Percentiles rank a stretch among this genome's conserved stretches.
These are phyloP conservation scores for Oryzaephilus surinamensis DNA, from an alignment of 1,140 invertebrate species.

Conservation along the genomic window DNA sequence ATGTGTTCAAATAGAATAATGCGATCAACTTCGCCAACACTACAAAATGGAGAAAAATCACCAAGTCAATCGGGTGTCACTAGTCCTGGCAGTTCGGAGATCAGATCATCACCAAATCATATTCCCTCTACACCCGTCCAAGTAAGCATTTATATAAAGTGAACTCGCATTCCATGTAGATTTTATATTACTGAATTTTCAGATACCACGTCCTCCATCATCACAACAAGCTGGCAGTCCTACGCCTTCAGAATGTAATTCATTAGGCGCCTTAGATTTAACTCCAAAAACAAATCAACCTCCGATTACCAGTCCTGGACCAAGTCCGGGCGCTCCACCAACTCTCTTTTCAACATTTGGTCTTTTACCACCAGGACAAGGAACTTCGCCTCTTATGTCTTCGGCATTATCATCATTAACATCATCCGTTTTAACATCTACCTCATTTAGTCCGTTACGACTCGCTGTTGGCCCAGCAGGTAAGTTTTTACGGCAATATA, in stretches of 20 bases:
- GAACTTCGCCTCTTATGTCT: conserved; percentile 48
- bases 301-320: conserved; percentile 30
- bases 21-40: conserved; percentile 34
- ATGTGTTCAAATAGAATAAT: conserved; percentile 29
- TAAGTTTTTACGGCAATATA: conserved; percentile 37
- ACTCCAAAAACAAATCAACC: conserved; percentile 40
- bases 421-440: conserved; percentile 63
- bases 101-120: conserved; percentile 28
- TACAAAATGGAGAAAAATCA: conserved; percentile 46
- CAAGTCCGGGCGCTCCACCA: conserved; percentile 40
- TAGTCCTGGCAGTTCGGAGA: conserved; percentile 35
- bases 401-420: conserved; percentile 63
- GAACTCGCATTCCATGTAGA: not conserved
- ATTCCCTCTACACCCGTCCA: conserved; percentile 29
- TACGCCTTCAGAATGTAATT: conserved; percentile 40
- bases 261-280: conserved; percentile 47
- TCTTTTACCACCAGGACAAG: conserved; percentile 46
- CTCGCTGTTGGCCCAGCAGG: conserved; percentile 68
- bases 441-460: conserved; percentile 69
- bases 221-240: conserved; percentile 34
- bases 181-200: conserved; percentile 6
- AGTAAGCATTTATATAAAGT: too few species aligned
- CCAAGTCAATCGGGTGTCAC: conserved; percentile 29
- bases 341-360: conserved; percentile 52
- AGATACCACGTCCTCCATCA: conserved; percentile 34